Percentiles rank a stretch among this genome's conserved stretches.
Evolutionary conservation across 1,140 invertebrate genomes (phyloP).

Genomic region (Cherax destructor): DNA sequence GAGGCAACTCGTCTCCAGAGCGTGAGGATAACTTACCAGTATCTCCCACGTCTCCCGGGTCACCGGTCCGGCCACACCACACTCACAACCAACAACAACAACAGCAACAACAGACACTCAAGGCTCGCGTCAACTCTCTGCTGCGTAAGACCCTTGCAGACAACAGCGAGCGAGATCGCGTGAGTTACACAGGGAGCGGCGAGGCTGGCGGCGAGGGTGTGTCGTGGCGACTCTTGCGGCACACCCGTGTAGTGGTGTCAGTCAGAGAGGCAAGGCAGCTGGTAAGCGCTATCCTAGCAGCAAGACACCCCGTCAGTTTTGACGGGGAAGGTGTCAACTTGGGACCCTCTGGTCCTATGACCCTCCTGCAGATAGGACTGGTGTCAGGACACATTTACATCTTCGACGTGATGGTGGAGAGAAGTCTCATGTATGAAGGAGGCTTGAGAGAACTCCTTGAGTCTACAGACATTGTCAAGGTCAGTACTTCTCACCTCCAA

Average conservation of each 20-base stretch:
- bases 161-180: conserved; percentile 89
- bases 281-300: conserved; percentile 84
- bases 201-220: conserved; percentile 79
- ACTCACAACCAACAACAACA: conserved; percentile 38
- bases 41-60: conserved; percentile 39
- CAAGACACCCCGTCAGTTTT: conserved; percentile 82
- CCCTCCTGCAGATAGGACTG: conserved; percentile 90
- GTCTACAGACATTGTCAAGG: conserved; percentile 87
- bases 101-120: conserved; percentile 82
- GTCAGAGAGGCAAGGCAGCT: conserved; percentile 84
- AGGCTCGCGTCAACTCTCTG: conserved; percentile 90
- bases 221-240: conserved; percentile 87
- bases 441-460: conserved; percentile 88
- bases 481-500: not conserved
- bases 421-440: conserved; percentile 85
- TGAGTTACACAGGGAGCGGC: conserved; percentile 38
- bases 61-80: conserved; percentile 28
- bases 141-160: conserved; percentile 92
- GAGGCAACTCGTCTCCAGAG: conserved; percentile 26
- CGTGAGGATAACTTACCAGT: conserved; percentile 8
- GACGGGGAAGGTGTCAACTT: conserved; percentile 95
- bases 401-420: conserved; percentile 92
- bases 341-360: conserved; percentile 82
- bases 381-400: conserved; percentile 86
- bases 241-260: conserved; percentile 86